Evolutionary conservation across 2,888 invertebrate species (phyloP).

Genomic region (Furcula furcula): DNA sequence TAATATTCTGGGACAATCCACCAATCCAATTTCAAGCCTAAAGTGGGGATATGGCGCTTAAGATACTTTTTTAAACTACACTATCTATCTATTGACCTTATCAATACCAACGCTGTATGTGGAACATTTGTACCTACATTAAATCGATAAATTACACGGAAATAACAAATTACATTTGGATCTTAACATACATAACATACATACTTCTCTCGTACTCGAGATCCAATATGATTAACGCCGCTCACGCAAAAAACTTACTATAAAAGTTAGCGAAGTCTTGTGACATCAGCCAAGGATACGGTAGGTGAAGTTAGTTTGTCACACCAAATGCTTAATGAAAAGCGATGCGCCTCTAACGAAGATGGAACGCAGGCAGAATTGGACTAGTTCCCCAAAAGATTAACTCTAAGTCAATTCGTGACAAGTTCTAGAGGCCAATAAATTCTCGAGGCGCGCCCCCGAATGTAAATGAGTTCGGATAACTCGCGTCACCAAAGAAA

Average conservation of each 20-base stretch:
- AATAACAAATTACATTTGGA: neutral
- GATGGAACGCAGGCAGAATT: constrained; percentile 47
- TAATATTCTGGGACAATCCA: too few relatives aligned
- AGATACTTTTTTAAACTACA: too few relatives aligned
- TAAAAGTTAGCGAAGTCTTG: constrained; percentile 44
- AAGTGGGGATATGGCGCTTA: too few relatives aligned
- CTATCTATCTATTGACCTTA: too few relatives aligned
- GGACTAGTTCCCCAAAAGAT: constrained; percentile 40
- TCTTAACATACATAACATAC: neutral
- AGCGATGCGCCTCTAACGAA: constrained; percentile 64
- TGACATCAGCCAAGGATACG: constrained; percentile 30
- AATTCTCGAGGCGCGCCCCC: constrained; percentile 49
- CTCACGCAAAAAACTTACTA: constrained; percentile 31
- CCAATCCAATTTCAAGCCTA: too few relatives aligned
- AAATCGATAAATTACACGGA: too few relatives aligned
- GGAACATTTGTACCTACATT: too few relatives aligned
- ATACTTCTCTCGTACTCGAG: neutral
- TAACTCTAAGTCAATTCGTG: constrained; percentile 32
- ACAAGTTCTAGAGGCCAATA: constrained; percentile 46
- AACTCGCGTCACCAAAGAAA: constrained; percentile 56
- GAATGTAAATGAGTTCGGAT: constrained; percentile 65
- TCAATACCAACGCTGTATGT: too few relatives aligned
- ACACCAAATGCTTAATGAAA: constrained; percentile 56
- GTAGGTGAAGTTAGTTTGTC: constrained; percentile 43
- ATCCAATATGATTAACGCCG: constrained; percentile 18